Conservation (phyloP, 2,797 vertebrate species). For the Gymnopithys bicolor region DNA sequence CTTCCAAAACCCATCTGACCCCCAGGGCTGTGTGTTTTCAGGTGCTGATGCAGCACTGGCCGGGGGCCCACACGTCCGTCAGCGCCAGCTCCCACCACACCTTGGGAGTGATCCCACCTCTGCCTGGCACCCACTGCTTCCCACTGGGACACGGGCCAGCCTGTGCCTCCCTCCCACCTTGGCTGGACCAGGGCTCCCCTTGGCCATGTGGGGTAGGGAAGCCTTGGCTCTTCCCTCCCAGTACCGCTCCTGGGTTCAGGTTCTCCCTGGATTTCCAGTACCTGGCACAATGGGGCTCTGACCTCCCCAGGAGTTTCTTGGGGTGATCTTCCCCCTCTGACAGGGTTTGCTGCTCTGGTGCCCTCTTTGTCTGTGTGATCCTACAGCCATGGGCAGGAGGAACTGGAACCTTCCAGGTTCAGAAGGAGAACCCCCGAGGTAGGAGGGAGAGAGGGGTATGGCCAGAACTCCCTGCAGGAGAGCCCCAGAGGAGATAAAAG, state of each 20-base stretch:
- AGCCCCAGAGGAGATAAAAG: background rate
- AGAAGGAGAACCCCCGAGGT: rapidly evolving
- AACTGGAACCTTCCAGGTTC: background rate
- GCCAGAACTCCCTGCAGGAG: background rate
- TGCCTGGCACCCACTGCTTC: background rate
- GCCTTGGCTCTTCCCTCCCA: rapidly evolving
- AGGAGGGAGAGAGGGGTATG: background rate
- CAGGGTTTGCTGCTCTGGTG: background rate
- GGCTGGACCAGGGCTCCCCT: rapidly evolving
- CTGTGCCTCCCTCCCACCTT: background rate
- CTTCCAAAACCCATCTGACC: background rate
- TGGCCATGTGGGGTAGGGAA: rapidly evolving
- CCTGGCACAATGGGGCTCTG: rapidly evolving
- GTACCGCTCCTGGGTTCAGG: rapidly evolving
- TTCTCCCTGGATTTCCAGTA: background rate
- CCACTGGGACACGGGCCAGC: background rate
- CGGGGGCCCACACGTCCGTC: background rate
- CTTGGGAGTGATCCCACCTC: background rate
- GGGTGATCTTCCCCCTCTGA: background rate
- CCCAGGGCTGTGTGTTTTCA: background rate
- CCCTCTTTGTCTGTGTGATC: background rate
- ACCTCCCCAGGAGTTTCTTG: rapidly evolving
- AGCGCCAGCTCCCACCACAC: background rate
- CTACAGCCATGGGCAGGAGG: background rate
- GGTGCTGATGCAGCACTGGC: slow-evolving; percentile 7